phyloP scores from a whole-genome alignment of 2,888 invertebrate species.

The Scaptomyza reducta region DNA sequence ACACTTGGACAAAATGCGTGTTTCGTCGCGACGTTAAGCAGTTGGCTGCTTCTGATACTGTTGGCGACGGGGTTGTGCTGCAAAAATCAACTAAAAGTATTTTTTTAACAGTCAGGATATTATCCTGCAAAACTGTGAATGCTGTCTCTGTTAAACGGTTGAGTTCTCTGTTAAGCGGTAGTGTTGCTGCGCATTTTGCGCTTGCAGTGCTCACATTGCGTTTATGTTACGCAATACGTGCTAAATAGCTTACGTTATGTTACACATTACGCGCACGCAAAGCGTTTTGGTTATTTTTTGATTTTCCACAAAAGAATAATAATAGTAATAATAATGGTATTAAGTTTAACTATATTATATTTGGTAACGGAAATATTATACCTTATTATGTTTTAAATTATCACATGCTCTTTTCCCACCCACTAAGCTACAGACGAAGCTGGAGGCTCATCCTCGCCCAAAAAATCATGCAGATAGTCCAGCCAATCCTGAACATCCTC shows the following conservation, averaged over 20 bases:
- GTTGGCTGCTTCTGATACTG: slow-evolving; percentile 49
- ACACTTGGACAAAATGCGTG: slow-evolving; percentile 48
- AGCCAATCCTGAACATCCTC: slow-evolving; percentile 56
- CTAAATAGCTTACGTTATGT: not conserved
- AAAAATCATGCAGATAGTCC: slow-evolving; percentile 43
- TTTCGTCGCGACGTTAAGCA: slow-evolving; percentile 53
- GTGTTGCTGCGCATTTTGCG: slow-evolving; percentile 16
- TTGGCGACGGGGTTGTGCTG: slow-evolving; percentile 71
- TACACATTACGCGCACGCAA: not conserved
- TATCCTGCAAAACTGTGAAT: slow-evolving; percentile 47
- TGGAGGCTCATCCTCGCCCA: slow-evolving; percentile 53
- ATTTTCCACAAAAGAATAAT: too few species aligned
- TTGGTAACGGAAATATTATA: not conserved
- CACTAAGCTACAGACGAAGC: not conserved
- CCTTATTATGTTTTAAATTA: not conserved
- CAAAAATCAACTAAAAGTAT: slow-evolving; percentile 72
- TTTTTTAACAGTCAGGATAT: slow-evolving; percentile 47
- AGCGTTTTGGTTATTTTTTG: not conserved
- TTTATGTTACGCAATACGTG: slow-evolving; percentile 6
- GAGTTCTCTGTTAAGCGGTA: slow-evolving; percentile 10
- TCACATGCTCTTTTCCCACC: not conserved
- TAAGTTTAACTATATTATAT: not conserved
- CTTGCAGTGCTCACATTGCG: slow-evolving; percentile 13
- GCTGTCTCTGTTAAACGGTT: slow-evolving; percentile 23
- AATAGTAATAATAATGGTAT: too few species aligned